These are phyloP conservation scores for Drosophila aff. DNA, from an alignment of 1,140 invertebrate genomes.

Conservation along the genomic window DNA sequence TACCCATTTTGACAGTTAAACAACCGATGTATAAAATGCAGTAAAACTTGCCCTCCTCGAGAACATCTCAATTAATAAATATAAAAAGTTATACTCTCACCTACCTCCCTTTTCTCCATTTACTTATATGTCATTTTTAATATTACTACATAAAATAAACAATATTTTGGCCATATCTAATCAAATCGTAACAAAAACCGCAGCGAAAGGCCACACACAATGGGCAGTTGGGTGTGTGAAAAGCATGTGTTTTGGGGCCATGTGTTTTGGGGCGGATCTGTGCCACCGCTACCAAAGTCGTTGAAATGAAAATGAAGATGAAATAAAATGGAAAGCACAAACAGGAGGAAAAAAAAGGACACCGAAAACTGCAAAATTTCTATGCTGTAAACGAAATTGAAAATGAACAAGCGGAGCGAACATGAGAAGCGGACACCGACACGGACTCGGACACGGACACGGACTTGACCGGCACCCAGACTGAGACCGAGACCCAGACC, in stretches of 20 bases:
- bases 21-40: too few species aligned
- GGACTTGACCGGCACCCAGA: constrained; percentile 25
- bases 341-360: constrained; percentile 25
- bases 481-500: constrained; percentile 7
- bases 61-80: neutral
- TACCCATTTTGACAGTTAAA: neutral
- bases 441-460: constrained; percentile 6
- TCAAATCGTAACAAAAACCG: constrained; percentile 14
- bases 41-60: neutral
- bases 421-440: constrained; percentile 15
- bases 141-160: neutral
- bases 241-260: neutral
- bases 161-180: neutral
- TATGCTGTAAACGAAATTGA: constrained; percentile 68
- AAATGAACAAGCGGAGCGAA: constrained; percentile 65
- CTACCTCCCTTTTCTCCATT: neutral
- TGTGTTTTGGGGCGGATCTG: neutral
- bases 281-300: constrained; percentile 30
- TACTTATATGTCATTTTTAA: neutral
- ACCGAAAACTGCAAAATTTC: constrained; percentile 35
- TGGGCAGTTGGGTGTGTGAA: neutral
- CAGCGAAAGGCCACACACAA: constrained; percentile 20
- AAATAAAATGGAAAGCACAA: constrained; percentile 65
- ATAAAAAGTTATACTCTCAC: neutral
- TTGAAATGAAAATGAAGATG: constrained; percentile 69